These are phyloP conservation scores for Enoplolaimus lenunculus DNA, from an alignment of 2,888 invertebrate species.

Conservation along the genomic window DNA sequence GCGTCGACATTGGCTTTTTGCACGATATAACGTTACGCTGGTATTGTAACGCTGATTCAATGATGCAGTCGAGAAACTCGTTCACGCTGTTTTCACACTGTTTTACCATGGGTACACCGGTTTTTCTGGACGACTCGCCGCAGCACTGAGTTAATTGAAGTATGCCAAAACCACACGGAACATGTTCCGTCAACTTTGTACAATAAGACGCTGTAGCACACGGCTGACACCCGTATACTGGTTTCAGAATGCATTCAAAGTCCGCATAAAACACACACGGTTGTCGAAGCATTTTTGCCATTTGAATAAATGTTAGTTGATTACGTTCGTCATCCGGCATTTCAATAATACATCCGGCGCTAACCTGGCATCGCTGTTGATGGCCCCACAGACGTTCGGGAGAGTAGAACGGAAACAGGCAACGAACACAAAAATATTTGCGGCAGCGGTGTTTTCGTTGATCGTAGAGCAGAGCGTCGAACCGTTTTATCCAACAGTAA, in stretches of 20 bases:
- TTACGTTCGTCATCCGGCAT: not conserved
- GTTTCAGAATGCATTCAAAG: constrained; percentile 4
- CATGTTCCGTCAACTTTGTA: not conserved
- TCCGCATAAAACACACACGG: constrained; percentile 10
- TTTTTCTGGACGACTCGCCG: no score
- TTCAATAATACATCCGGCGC: not conserved
- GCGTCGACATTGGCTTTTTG: not conserved
- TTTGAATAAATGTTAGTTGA: not conserved
- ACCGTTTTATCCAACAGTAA: not conserved
- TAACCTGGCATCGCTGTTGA: not conserved
- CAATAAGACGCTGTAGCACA: not conserved
- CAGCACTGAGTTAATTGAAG: not conserved
- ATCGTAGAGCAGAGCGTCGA: not conserved
- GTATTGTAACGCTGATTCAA: not conserved
- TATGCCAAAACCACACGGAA: not conserved
- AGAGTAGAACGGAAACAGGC: not conserved
- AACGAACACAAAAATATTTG: not conserved
- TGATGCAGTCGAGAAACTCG: not conserved
- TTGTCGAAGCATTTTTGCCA: not conserved
- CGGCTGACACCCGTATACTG: not conserved
- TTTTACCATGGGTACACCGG: no score
- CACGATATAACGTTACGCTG: not conserved
- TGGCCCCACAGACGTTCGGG: not conserved
- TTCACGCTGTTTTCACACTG: not conserved
- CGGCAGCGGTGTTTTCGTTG: not conserved